phyloP scores from a whole-genome alignment of 1,140 invertebrate genomes.

The Heliconius hewitsoni region DNA sequence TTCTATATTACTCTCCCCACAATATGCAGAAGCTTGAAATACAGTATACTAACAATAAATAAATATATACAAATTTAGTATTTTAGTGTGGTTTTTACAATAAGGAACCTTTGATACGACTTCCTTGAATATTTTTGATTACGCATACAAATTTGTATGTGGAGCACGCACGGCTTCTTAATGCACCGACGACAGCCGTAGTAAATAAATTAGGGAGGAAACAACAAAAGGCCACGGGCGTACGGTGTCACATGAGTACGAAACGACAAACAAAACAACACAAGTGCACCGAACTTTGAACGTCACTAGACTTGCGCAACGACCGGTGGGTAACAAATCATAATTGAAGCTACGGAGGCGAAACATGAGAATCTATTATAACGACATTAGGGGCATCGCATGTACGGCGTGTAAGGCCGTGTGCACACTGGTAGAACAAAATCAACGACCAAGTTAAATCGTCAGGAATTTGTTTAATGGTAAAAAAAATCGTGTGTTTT shows the following conservation, averaged over 20 bases:
- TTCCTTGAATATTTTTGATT: neutral
- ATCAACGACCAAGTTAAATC: conserved; percentile 52
- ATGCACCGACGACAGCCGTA: neutral
- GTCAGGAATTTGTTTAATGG: conserved; percentile 54
- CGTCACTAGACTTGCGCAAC: conserved; percentile 58
- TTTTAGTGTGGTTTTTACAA: neutral
- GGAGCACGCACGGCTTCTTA: neutral
- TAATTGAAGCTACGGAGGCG: conserved; percentile 69
- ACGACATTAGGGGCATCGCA: conserved; percentile 50
- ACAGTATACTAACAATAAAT: too few relatives aligned
- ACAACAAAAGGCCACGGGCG: conserved; percentile 7
- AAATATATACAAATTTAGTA: neutral
- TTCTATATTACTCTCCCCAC: too few relatives aligned
- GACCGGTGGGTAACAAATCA: conserved; percentile 58
- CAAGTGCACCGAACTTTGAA: conserved; percentile 57
- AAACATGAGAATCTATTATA: conserved; percentile 65
- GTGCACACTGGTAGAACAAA: conserved; percentile 32
- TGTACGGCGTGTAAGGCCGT: conserved; percentile 4
- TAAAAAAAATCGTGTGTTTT: conserved; percentile 54
- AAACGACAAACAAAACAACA: conserved; percentile 29
- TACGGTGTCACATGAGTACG: conserved; percentile 14
- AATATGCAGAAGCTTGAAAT: too few relatives aligned
- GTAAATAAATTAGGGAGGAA: conserved; percentile 13
- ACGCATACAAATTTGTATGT: neutral
- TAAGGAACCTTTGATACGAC: neutral